phyloP scores from a whole-genome alignment of 2,113 vertebrate genomes.

The Triplophysa dalaica region DNA sequence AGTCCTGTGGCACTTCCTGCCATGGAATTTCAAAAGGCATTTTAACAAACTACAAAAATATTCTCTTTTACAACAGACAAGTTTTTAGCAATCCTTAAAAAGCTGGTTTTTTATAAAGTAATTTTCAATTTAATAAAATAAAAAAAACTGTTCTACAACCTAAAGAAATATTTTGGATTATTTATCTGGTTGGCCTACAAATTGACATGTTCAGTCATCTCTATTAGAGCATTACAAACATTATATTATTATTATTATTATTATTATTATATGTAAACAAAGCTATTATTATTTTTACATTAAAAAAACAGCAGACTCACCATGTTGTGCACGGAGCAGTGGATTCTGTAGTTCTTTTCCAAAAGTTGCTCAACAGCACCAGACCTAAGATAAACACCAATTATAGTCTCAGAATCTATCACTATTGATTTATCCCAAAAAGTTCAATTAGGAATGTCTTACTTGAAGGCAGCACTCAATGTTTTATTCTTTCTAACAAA shows the following conservation, averaged over 20 bases:
- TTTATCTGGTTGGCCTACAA: too few species aligned
- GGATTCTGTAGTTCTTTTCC: constrained; percentile 96
- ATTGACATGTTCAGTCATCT: background rate
- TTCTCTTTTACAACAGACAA: too few species aligned
- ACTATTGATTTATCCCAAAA: background rate
- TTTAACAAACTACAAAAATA: background rate
- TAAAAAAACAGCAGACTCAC: constrained; percentile 82
- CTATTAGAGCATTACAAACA: too few species aligned
- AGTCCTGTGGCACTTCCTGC: constrained; percentile 87
- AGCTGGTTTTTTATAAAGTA: too few species aligned
- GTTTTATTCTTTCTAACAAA: constrained; percentile 99
- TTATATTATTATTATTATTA: too few species aligned
- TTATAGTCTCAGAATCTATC: background rate
- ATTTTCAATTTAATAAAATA: too few species aligned
- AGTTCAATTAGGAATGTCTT: constrained; percentile 66
- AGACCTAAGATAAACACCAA: constrained; percentile 72
- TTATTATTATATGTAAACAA: too few species aligned
- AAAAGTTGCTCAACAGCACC: constrained; percentile 88
- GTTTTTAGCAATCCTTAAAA: too few species aligned
- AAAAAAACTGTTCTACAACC: too few species aligned
- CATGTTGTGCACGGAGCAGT: constrained; percentile 88
- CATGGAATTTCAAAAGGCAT: constrained; percentile 17
- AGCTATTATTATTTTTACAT: too few species aligned
- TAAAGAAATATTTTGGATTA: too few species aligned
- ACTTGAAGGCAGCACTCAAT: constrained; percentile 91